Conservation (phyloP, 92 coral and sea anemone species). For the Muricea muricata region DNA sequence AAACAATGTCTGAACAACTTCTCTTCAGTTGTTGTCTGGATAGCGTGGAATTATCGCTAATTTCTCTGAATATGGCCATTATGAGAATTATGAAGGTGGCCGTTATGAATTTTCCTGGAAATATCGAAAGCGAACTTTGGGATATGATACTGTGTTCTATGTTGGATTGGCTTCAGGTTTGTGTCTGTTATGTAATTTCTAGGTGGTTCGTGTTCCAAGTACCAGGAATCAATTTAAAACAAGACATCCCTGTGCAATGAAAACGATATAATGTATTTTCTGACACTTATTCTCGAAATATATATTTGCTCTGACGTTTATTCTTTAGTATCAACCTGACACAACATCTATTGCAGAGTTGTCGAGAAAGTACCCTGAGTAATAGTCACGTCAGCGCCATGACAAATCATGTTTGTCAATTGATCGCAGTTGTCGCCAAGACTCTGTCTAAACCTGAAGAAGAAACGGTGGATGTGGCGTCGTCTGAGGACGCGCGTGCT, state of each 20-base stretch:
- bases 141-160: slow-evolving; percentile 87
- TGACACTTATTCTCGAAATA: background rate
- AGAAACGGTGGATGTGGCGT: background rate
- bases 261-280: too few species aligned
- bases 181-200: background rate
- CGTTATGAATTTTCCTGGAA: slow-evolving; percentile 49
- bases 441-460: background rate
- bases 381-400: slow-evolving; percentile 8
- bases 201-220: too few species aligned
- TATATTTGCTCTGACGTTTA: background rate
- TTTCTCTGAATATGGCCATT: slow-evolving; percentile 73
- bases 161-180: slow-evolving; percentile 96
- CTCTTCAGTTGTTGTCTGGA: slow-evolving; percentile 57
- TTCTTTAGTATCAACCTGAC: background rate
- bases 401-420: slow-evolving; percentile 38
- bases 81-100: slow-evolving; percentile 70
- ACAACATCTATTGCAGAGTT: background rate
- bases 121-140: slow-evolving; percentile 75
- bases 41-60: slow-evolving; percentile 34
- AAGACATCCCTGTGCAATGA: too few species aligned
- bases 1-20: slow-evolving; percentile 60
- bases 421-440: background rate
- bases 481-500: background rate
- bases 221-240: too few species aligned
- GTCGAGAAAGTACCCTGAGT: background rate